These are phyloP conservation scores for Loris lydekkerianus DNA, from an alignment of 2,797 vertebrate genomes.

Conservation along the genomic window DNA sequence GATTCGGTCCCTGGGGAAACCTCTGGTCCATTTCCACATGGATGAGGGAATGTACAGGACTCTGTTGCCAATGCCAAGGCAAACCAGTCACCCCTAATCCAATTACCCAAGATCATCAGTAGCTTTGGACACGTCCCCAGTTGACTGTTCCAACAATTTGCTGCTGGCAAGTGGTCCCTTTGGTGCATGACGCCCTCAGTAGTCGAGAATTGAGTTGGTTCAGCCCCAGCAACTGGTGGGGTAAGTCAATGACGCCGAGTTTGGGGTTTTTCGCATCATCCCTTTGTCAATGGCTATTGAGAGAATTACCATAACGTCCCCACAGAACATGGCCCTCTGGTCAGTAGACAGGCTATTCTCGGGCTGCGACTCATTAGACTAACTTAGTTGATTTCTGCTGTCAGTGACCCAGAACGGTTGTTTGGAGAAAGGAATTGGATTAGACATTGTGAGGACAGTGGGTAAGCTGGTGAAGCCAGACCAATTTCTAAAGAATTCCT, in stretches of 20 bases:
- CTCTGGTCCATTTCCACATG: background rate
- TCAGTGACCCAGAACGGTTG: background rate
- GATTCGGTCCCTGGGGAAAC: background rate
- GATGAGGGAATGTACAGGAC: background rate
- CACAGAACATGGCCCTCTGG: background rate
- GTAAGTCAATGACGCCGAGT: background rate
- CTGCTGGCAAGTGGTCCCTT: background rate
- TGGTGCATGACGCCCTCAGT: accelerated
- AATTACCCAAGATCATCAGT: background rate
- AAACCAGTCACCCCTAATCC: constrained; percentile 3
- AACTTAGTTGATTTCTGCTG: background rate
- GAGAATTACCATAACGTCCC: background rate
- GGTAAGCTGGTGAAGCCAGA: background rate
- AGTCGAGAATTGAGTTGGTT: background rate
- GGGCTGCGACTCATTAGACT: background rate
- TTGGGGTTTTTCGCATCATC: background rate
- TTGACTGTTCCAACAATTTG: background rate
- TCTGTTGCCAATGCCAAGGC: background rate
- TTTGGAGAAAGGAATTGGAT: constrained; percentile 58
- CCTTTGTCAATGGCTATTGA: background rate
- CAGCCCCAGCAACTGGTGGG: background rate
- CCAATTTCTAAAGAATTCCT: background rate
- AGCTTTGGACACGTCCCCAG: background rate
- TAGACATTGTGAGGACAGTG: background rate
- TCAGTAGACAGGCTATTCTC: background rate